Evolutionary conservation across 1,140 invertebrate genomes (phyloP), one percentile per base, ranked within the genome.

Genomic region (Micrasema minimum): DNA sequence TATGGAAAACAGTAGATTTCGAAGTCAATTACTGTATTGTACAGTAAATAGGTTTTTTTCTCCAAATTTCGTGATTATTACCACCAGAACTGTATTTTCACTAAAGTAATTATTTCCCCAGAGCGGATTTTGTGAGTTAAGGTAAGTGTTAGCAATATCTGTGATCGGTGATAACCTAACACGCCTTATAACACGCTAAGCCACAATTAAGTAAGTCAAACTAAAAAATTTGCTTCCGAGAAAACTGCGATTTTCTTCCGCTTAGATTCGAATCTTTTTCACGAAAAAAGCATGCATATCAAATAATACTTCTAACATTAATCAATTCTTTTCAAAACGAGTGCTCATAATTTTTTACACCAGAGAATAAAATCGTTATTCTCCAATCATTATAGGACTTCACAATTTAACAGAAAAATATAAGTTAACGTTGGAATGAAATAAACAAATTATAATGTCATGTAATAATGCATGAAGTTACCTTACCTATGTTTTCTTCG

Each of bases 81-180:
- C n/a, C n/a, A n/a, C 26, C 26, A 7, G 3, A 31, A 31, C 26
- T 31, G 26, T 31, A 7, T 31, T 31, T 31, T 31, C 26, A 2
- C 26, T 31, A 7, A 4, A 31, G 26, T 31, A 31, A 31, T 31
- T 7, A 31, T 31, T 31, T 7, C 26, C 26, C 26, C 2, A 31
- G 3, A 31, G 26, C 26, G 26, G 2, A 43, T 18, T 57, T 38
- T n/a, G 14, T 22, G 18, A 38, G 35, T 22, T 38, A 5, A 11
- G 16, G 35, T 59, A 59, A 59, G 55, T 59, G 55, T 59, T 59
- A 59, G 55, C 55, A 59, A 59, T 59, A 59, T 59, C 55, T 59
- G 20, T 20, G 35, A 59, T 59, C 55, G 55, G 55, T 43, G 55
- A 59, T 59, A 59, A 59, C 37, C 55, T 9, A 20, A 59, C 55